Percentiles rank a stretch among this genome's conserved stretches.
phyloP scores from a whole-genome alignment of 2,113 vertebrate genomes.

The Pampusana beccarii region DNA sequence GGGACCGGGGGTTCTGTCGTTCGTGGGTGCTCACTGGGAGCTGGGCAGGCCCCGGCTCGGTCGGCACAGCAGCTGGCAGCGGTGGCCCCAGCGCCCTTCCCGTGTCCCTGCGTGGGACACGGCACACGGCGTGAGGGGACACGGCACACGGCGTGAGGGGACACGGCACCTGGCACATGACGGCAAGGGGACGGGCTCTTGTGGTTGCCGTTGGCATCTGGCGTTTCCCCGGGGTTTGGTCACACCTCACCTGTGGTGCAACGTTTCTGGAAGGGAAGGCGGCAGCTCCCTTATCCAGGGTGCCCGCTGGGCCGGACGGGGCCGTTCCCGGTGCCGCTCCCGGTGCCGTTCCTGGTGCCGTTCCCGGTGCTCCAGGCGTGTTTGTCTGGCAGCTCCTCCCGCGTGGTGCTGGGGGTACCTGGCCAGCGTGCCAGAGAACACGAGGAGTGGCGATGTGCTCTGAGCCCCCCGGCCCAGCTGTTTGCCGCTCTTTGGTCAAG shows the following conservation, averaged over 20 bases:
- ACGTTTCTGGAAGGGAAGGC: not conserved
- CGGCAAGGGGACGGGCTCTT: not conserved
- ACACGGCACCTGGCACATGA: no score
- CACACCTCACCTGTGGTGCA: not conserved
- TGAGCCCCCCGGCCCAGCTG: no score
- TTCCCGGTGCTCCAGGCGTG: not conserved
- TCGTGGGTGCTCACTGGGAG: not conserved
- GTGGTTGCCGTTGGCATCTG: not conserved
- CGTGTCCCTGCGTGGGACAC: not conserved
- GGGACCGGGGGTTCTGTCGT: not conserved
- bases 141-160: no score
- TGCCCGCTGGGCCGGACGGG: no score
- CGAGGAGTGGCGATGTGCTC: accelerated
- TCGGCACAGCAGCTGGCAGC: not conserved
- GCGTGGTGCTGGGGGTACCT: not conserved
- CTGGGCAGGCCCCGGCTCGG: not conserved
- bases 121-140: no score
- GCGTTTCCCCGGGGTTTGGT: not conserved
- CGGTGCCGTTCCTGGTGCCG: no score
- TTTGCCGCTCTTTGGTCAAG: not conserved
- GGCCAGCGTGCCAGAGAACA: not conserved
- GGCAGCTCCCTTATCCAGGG: not conserved
- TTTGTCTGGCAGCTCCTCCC: not conserved
- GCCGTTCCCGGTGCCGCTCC: no score
- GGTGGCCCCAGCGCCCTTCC: accelerated